phyloP scores from a whole-genome alignment of 1,140 invertebrate genomes.

The Latrodectus geometricus region DNA sequence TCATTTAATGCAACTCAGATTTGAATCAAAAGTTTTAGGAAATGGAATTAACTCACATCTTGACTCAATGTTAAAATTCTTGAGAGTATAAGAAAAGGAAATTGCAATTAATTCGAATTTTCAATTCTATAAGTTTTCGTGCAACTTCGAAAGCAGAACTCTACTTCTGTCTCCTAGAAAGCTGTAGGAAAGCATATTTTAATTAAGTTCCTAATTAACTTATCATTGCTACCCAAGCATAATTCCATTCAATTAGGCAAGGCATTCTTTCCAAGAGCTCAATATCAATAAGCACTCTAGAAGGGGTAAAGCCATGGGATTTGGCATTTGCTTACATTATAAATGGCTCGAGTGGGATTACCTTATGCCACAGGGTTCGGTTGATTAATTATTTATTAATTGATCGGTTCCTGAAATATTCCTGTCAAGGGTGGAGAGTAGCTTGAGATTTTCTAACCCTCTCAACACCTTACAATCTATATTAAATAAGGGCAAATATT shows the following conservation, averaged over 20 bases:
- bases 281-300: conserved; percentile 20
- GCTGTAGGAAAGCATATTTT: conserved; percentile 12
- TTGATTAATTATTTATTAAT: conserved; percentile 46
- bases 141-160: conserved; percentile 4
- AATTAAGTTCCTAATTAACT: conserved; percentile 49
- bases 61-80: conserved; percentile 15
- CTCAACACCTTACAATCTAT: too few species aligned
- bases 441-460: not conserved
- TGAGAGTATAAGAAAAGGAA: not conserved
- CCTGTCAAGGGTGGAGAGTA: not conserved
- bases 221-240: conserved; percentile 41
- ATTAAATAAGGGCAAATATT: too few species aligned
- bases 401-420: conserved; percentile 25
- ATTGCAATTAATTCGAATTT: conserved; percentile 22
- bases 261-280: conserved; percentile 7
- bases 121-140: not conserved
- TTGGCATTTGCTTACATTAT: conserved; percentile 33
- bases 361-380: not conserved
- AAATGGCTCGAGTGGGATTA: conserved; percentile 22
- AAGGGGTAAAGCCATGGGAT: conserved; percentile 4
- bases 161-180: not conserved
- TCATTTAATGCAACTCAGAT: too few species aligned
- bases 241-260: conserved; percentile 31
- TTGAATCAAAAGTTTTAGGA: too few species aligned
- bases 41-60: not conserved